Evolutionary conservation across 2,113 vertebrate genomes (phyloP), one percentile per base, ranked within the genome.

Genomic region (Sinocyclocheilus anshuiensis): DNA sequence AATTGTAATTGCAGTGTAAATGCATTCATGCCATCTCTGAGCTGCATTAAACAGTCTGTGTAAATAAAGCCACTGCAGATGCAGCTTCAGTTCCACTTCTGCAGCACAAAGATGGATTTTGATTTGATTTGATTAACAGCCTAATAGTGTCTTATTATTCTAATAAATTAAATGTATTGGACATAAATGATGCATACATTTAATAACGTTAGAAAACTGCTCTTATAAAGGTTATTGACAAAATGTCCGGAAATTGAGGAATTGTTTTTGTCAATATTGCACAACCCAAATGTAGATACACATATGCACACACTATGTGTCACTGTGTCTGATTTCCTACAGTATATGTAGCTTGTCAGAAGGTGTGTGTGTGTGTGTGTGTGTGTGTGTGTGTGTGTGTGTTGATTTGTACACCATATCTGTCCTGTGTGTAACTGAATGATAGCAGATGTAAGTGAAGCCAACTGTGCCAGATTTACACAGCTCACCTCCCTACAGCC

Each of bases 391-490:
- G 83, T 55, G 16, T 55, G 90, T 81, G 86, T 87, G 89, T 89
- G 88, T 91, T 92, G 92, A 93, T 92, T 91, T 91, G 91, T 89
- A 89, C 89, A 89, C 90, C 89, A 92, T 92, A 92, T 92, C 91
- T 95, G 90, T 39, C 85, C 93, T 93, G 89, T 89, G 91, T 91
- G 88, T 87, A 87, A 88, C 83, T 87, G 90, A 87, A 89, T 90
- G 87, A 77, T 53, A 77, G 87, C 82, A 86, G 88, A 87, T 86
- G 84, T 93, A 96, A 95, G 94, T 92, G 85, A 92, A 95, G 92
- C 93, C 95, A 95, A 95, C 93, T 95, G 93, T 92, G 90, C 94
- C 88, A 93, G 90, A 95, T 95, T 95, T 93, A 94, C 94, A 83
- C 86, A 81, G 88, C 89, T 79, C 92, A 92, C 90, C 79, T 59